Base-by-base conservation (phyloP, 1,140 invertebrate genomes). In the Temnothorax longispinosus region DNA sequence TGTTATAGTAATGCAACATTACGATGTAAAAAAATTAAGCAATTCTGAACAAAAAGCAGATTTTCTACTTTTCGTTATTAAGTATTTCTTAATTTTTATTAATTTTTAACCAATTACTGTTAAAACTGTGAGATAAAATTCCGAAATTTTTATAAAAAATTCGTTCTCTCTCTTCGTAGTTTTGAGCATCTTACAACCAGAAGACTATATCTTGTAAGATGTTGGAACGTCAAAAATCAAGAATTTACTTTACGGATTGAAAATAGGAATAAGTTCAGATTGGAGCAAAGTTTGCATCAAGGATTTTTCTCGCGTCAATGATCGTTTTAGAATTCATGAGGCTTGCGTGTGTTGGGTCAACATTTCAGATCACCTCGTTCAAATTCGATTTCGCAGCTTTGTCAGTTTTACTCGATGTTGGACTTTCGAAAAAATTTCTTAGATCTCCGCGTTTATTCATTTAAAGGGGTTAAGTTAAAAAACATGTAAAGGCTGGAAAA, bases 341-440 rank as follows among this genome's bases (percentile, higher is more conserved):
- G 5, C 32, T 56, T 69, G 38, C 50, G 21, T 54, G 62, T 69
- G 35, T 41, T 69, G 32, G n/a, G 15, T 44, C 47, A 81, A 71
- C 50, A 44, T 81, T 81, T 81, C 38, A 41, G 35, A 67, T 52
- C n/a, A 69, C 8, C 15, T 71, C 50, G 18, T 81, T 81, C 13
- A 85, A 71, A 81, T 76, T 86, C 64, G 82, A 86, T 86, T 89
- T 58, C n/a, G 56, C 60, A 62, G 58, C n/a, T 85, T 75, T 35
- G 67, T 75, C 27, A 85, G 58, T 74, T 85, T 85, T 47, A 32
- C 21, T 32, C 35, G 13, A 81, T 8, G 64, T 80, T 41, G 56
- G 50, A 69, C 21, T 56, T 56, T 32, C 15, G 15, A 41, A 15
- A 21, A 15, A 81, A 71, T 71, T 81, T 71, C 41, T 81, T 38